Base-by-base conservation (phyloP, 2,888 invertebrate genomes). In the Platycheirus rosarum region DNA sequence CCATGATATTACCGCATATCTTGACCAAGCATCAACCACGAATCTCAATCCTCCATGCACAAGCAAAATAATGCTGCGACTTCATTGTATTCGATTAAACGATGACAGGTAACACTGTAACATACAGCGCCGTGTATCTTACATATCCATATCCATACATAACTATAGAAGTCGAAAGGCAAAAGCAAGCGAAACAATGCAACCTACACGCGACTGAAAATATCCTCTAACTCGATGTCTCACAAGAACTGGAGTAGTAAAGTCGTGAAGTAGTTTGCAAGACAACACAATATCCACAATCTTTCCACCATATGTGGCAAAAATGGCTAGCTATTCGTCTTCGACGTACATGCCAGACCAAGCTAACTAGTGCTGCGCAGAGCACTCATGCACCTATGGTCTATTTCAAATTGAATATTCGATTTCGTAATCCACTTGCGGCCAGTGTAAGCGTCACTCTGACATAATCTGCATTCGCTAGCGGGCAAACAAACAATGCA, bases 1-100 rank as follows among this genome's bases (percentile, higher is more conserved):
- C 40, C 60, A 26, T 70, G 46, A 44, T 76, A 70, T 80, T 80
- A 80, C 76, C 76, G 69, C 80, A 80, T 71, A 80, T 76, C 80
- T 66, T 80, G 80, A 80, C 80, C 80, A 76, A 48, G 65, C 79
- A 69, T 79, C 68, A 63, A 32, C 29, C 5, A 8, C 35, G 42
- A 78, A 49, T 79, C 75, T 55, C 48, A 77, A 49, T 44, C 44
- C 65, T 42, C 49, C 55, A 80, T 69, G 60, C 46, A 44, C 57
- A 80, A 70, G 76, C 78, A 70, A 70, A 80, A n/a, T n/a, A 70
- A 40, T 51, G 44, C 37, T 76, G 53, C 6, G 16, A 16, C 20
- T 37, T 29, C 29, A 49, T 60, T 68, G 69, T 70, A 46, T 76
- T 76, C 60, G 70, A 76, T 80, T 76, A 70, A 76, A 76, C 70